Conservation (phyloP, 1,140 invertebrate species). For the Drosophila santomea region DNA sequence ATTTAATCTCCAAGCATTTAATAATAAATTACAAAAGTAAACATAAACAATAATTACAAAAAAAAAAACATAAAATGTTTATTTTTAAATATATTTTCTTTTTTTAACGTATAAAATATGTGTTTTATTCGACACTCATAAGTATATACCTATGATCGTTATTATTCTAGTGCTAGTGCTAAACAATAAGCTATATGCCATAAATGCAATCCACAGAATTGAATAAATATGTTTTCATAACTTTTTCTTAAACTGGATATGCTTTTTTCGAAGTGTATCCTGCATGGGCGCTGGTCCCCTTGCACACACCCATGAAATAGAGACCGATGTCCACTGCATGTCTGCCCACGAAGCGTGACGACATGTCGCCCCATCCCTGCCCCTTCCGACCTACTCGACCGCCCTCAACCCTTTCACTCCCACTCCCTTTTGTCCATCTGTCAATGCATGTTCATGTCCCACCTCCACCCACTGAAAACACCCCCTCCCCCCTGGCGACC, state of each 20-base stretch:
- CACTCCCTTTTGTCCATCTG: constrained; percentile 43
- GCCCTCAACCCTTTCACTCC: constrained; percentile 9
- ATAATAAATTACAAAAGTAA: too few relatives aligned
- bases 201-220: too few relatives aligned
- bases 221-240: too few relatives aligned
- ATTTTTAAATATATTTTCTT: too few relatives aligned
- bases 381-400: background rate
- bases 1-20: too few relatives aligned
- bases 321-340: constrained; percentile 58
- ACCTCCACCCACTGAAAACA: constrained; percentile 8
- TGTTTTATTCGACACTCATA: too few relatives aligned
- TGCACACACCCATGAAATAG: constrained; percentile 42
- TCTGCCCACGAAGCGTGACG: constrained; percentile 79
- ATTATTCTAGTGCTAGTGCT: too few relatives aligned
- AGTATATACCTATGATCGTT: too few relatives aligned
- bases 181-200: too few relatives aligned
- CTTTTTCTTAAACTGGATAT: background rate
- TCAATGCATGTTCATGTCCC: constrained; percentile 46
- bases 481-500: constrained; percentile 11
- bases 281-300: background rate
- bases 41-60: too few relatives aligned
- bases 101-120: too few relatives aligned
- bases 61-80: too few relatives aligned
- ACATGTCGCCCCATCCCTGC: constrained; percentile 63
- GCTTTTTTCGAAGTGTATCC: background rate